phyloP scores from a whole-genome alignment of 1,140 invertebrate species.

The Drosophila tani region DNA sequence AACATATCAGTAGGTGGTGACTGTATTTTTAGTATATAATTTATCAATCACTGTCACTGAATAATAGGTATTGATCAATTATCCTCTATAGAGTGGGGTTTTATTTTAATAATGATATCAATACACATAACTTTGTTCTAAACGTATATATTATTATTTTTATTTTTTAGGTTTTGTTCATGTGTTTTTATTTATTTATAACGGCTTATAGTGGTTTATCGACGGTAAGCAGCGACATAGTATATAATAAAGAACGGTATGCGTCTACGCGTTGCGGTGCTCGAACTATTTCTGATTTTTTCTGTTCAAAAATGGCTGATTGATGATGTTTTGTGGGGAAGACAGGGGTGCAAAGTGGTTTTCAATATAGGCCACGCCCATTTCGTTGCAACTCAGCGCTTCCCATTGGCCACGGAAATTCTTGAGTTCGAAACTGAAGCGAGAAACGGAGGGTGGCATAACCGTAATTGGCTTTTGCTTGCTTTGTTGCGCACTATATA shows the following conservation, averaged over 20 bases:
- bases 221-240: background rate
- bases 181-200: background rate
- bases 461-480: constrained; percentile 9
- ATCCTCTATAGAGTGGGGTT: background rate
- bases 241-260: background rate
- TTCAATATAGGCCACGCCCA: constrained; percentile 1
- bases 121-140: background rate
- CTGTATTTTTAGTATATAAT: background rate
- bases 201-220: background rate
- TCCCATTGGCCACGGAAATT: constrained; percentile 1
- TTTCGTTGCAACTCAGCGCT: background rate
- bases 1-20: background rate
- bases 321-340: background rate
- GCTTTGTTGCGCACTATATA: background rate
- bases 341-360: background rate
- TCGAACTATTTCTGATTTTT: constrained; percentile 14
- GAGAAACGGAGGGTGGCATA: constrained; percentile 4
- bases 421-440: background rate
- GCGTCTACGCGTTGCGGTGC: constrained; percentile 2
- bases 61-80: background rate
- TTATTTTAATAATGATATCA: background rate
- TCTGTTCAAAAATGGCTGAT: constrained; percentile 10
- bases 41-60: background rate
- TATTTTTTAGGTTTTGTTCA: background rate
- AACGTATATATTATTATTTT: background rate